phyloP scores from a whole-genome alignment of 2,113 vertebrate species.

The Fregata magnificens region DNA sequence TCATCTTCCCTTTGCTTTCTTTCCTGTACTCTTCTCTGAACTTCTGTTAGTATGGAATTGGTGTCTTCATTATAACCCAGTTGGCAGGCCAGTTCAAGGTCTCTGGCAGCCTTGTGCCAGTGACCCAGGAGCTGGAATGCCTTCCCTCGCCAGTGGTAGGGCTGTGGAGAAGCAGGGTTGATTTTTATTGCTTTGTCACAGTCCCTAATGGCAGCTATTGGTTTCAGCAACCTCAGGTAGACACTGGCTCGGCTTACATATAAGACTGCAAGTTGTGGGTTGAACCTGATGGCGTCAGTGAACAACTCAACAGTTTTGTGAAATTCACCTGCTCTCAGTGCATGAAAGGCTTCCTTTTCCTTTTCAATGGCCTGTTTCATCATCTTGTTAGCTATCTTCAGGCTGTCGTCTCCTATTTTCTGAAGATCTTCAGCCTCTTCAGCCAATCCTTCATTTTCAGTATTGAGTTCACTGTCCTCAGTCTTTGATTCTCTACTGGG shows the following conservation, averaged over 20 bases:
- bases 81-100: neutral
- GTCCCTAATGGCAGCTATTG: constrained; percentile 80
- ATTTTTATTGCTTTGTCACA: constrained; percentile 80
- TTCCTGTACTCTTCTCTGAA: neutral
- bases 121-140: constrained; percentile 27
- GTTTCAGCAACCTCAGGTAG: constrained; percentile 80
- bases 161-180: constrained; percentile 81
- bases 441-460: neutral
- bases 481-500: neutral
- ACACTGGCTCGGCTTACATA: constrained; percentile 52
- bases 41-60: neutral
- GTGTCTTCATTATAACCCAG: neutral
- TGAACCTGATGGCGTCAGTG: neutral
- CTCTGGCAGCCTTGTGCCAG: neutral
- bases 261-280: neutral
- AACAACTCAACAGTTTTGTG: neutral
- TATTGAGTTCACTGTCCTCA: neutral
- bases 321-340: neutral
- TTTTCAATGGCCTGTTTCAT: neutral
- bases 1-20: neutral
- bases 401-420: neutral
- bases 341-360: neutral
- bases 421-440: neutral
- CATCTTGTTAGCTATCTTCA: neutral
- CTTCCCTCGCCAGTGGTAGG: constrained; percentile 83